Evolutionary conservation across 2,797 vertebrate species (phyloP).

Genomic region (Alosa sapidissima): DNA sequence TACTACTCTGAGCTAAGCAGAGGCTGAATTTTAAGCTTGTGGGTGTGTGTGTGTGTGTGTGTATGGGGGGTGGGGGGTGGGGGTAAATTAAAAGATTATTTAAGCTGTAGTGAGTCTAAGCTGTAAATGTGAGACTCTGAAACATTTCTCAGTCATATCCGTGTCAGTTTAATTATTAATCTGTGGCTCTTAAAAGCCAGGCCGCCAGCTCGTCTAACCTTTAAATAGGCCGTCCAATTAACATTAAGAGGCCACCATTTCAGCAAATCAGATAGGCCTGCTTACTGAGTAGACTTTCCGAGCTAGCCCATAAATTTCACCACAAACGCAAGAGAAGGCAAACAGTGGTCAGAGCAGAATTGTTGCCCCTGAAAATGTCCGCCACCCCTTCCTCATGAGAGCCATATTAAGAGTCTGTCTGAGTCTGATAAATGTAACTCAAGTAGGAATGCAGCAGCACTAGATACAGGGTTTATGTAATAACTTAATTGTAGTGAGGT

Average conservation of each 20-base stretch:
- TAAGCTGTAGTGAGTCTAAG: constrained; percentile 60
- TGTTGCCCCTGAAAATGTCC: neutral
- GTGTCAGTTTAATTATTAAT: constrained; percentile 68
- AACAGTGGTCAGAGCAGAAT: constrained; percentile 1
- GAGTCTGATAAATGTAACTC: no score
- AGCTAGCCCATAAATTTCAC: constrained; percentile 53
- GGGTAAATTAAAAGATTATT: constrained; percentile 69
- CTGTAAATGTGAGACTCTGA: constrained; percentile 62
- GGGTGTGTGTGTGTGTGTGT: constrained; percentile 46
- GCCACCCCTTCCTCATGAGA: neutral
- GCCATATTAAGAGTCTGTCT: neutral
- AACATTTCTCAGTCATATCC: constrained; percentile 62
- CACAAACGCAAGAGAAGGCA: constrained; percentile 24
- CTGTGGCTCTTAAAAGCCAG: constrained; percentile 53
- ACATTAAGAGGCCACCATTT: constrained; percentile 48
- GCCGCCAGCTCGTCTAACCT: constrained; percentile 48
- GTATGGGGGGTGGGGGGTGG: constrained; percentile 40
- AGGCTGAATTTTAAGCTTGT: constrained; percentile 60
- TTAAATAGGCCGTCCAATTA: constrained; percentile 66
- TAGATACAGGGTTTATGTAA: neutral
- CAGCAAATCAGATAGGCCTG: constrained; percentile 50
- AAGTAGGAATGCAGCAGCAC: neutral
- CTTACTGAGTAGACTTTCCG: constrained; percentile 57
- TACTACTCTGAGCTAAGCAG: constrained; percentile 49
- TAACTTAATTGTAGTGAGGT: neutral